Base-by-base conservation (phyloP, 1,140 invertebrate genomes). In the Alviniconcha marisindica region DNA sequence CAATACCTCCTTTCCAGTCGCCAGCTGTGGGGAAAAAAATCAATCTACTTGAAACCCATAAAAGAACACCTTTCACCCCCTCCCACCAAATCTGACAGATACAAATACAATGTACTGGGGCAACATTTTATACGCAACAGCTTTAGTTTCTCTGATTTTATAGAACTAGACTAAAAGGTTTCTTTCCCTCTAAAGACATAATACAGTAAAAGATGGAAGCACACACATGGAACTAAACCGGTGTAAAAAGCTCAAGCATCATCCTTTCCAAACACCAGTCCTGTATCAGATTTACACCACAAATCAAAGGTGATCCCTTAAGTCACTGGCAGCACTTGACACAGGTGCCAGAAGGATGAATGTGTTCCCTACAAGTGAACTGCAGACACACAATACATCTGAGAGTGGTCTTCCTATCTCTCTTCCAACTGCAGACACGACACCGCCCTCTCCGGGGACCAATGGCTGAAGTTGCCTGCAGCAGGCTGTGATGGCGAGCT, bases 381-480 rank as follows among this genome's bases (percentile, higher is more conserved):
- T 66, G 54, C 28, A 40, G 56, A 38, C 78, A 80, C 38, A 66
- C 5, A 31, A 42, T 12, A 31, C 78, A 80, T 28, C 33, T 66
- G 15, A 66, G 36, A 3, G 78, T 44, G 2, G 78, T 80, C 42
- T 80, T 80, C 44, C 56, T 80, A 60, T 80, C 78, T 28, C 42
- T 80, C 60, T 80, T 80, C n/a, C 78, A 48, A 44, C 33, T 60
- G 36, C 78, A 80, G 7, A 80, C 60, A n/a, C 24, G 78, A 66
- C 78, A 80, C 3, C 78, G 78, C 40, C 60, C 60, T 44, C 78
- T 80, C 60, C 40, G 24, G 15, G 69, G 69, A 40, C 69, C 69
- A 24, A 24, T 14, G 24, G 69, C 18, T 36, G 28, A 71, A 71
- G 69, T 7, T 24, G 69, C 4, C 69, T 71, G 69, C 69, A 71